Percentiles rank a stretch among this genome's conserved stretches.
Evolutionary conservation across 2,888 invertebrate genomes (phyloP).

Genomic region (Tineola bisselliella): DNA sequence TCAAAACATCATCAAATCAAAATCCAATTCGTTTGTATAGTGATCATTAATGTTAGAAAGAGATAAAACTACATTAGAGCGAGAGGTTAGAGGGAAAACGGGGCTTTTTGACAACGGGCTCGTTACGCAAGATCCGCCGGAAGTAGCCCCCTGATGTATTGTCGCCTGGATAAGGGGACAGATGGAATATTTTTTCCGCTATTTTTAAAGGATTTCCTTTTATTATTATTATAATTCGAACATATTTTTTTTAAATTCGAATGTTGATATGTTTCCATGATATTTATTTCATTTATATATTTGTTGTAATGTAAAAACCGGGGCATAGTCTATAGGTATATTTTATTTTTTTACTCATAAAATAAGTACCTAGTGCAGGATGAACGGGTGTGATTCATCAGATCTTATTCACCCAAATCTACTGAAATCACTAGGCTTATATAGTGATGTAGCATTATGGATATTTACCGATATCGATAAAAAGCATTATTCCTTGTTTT

Average conservation of each 20-base stretch:
- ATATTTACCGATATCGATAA: neutral
- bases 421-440: neutral
- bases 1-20: neutral
- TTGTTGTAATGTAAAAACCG: too few species aligned
- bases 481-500: neutral
- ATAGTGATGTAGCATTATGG: neutral
- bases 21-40: neutral
- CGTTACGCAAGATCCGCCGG: constrained; percentile 63
- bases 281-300: too few species aligned
- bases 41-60: neutral
- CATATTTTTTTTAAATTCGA: too few species aligned
- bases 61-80: neutral
- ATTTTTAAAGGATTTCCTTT: neutral
- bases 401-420: neutral
- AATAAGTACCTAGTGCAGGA: neutral
- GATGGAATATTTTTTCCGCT: constrained; percentile 2
- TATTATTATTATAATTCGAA: too few species aligned
- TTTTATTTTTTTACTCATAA: neutral
- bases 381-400: constrained; percentile 6
- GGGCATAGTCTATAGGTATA: neutral
- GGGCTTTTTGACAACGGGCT: constrained; percentile 37
- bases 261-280: too few species aligned
- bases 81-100: neutral
- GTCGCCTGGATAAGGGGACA: constrained; percentile 31
- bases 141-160: constrained; percentile 54